Evolutionary conservation across 2,888 invertebrate species (phyloP), one percentile per base, ranked within the genome.

Genomic region (Proisotoma minuta): DNA sequence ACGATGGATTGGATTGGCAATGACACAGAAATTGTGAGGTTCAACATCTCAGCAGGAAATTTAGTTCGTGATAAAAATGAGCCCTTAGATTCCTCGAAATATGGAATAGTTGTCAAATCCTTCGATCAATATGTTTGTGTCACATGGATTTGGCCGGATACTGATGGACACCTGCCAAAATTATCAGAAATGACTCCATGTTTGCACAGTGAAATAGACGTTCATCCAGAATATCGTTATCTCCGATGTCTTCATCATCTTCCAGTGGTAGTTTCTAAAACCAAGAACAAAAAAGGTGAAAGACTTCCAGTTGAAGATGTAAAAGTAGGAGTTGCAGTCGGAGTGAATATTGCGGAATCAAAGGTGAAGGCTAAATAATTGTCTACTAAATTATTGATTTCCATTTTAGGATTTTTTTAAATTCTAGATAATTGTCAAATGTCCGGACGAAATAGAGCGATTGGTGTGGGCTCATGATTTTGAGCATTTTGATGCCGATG

Each of bases 71-170:
- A 62, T 48, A 49, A 60, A 3, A 10, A 4, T 12, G 54, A 28
- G 15, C 22, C 22, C 5, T 20, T n/a, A 39, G 40, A 51, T 1
- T 15, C 15, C 3, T 34, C 53, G 4, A 56, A 29, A 23, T 66
- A 66, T 24, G 66, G 66, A 23, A 28, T 60, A 12, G 28, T 66
- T 4, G 18, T 28, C 4, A 4, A 20, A 18, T 28, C 60, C 1
- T 12, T 20, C 1, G 39, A 58, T 8, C 28, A 52, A 5, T 51
- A 10, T 12, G 60, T 60, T 8, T 40, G 23, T n/a, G 60, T 66
- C 1, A 62, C 57, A 23, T 66, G 66, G 66, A 59, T 65, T 12
- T 47, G 20, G 12, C 58, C 57, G 1, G 49, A 1, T 40, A 15
- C n/a, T 24, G 15, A 58, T 2, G 63, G 27, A n/a, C 12, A n/a